phyloP scores from a whole-genome alignment of 2,888 invertebrate species.

The Xiphydria camelus region DNA sequence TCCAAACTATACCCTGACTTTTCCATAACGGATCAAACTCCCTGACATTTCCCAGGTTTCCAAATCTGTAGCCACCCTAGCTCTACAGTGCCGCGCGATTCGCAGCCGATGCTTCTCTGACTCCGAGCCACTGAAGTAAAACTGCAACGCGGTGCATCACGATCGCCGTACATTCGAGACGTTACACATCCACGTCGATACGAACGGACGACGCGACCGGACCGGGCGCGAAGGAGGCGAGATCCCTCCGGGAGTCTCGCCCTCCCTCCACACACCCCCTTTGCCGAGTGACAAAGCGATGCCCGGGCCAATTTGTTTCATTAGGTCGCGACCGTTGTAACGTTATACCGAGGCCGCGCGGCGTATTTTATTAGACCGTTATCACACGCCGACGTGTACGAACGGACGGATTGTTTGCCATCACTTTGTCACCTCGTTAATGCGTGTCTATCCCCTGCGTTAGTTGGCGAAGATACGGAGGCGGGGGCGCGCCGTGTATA shows the following conservation, averaged over 20 bases:
- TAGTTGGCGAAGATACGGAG: conserved; percentile 4
- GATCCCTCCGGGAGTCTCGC: conserved; percentile 10
- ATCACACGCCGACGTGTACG: conserved; percentile 25
- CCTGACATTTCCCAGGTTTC: no score
- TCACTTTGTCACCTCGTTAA: conserved; percentile 28
- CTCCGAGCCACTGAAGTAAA: no score
- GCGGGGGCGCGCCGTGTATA: background rate
- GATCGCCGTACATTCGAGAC: no score
- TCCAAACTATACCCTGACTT: no score
- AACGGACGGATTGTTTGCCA: conserved; percentile 35
- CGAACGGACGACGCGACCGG: no score
- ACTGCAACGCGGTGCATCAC: no score
- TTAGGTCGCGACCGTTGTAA: conserved; percentile 25
- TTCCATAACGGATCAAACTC: no score
- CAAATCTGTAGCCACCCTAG: no score
- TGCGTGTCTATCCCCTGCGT: conserved; percentile 5
- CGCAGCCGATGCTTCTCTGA: no score
- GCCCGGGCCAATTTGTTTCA: conserved; percentile 38
- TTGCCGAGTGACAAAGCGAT: conserved; percentile 24
- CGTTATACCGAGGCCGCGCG: conserved; percentile 7
- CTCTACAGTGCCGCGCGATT: no score
- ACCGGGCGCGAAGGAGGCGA: conserved; percentile 14
- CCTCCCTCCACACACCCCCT: conserved; percentile 9
- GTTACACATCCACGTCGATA: no score
- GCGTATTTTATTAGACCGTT: conserved; percentile 39